Base-by-base conservation (phyloP, 2,888 invertebrate genomes). In the Thecophora atra region DNA sequence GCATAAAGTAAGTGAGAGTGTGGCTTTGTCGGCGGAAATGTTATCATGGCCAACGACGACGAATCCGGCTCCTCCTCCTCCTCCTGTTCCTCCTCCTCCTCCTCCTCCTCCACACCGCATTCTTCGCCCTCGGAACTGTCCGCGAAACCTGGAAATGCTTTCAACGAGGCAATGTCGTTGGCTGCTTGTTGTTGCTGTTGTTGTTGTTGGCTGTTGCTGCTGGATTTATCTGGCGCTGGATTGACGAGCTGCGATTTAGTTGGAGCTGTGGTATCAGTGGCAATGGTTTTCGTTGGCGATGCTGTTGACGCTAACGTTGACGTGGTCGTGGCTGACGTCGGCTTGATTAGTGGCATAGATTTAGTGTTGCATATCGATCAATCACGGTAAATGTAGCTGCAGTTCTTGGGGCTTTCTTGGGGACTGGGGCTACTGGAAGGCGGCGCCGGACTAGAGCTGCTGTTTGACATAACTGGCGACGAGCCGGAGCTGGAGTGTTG, bases 351-450 rank as follows among this genome's bases (percentile, higher is more conserved):
- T 80, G 86, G 85, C 86, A 86, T 86, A 79, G 86, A 86, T 85
- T 86, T 86, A 78, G 86, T 86, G 79, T 86, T 86, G 79, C 85
- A 85, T 85, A 85, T 85, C 85, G 87, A 87, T 87, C 87, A 87
- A 86, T 87, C 87, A 83, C 87, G 85, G 81, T 87, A 87, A 81
- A 87, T 87, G 78, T 87, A 87, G 78, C 87, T 87, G 82, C 87
- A 87, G 81, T 87, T 87, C 84, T 87, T 87, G 76, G 87, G 87
- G 83, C 87, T 87, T 81, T 87, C 87, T 82, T 87, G 87, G 81
- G 87, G 87, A 83, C 87, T 87, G 78, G 87, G 87, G 79, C 87
- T 87, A 81, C 87, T 87, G 75, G 87, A 87, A 79, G 87, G 87
- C 78, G 87, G 87, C 78, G 87, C 87, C 81, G 87, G 87, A 82